A percentile compares a stretch with the other conserved stretches of the same genome.
Conservation (phyloP, 2,113 vertebrate species). For the Phalacrocorax aristotelis region DNA sequence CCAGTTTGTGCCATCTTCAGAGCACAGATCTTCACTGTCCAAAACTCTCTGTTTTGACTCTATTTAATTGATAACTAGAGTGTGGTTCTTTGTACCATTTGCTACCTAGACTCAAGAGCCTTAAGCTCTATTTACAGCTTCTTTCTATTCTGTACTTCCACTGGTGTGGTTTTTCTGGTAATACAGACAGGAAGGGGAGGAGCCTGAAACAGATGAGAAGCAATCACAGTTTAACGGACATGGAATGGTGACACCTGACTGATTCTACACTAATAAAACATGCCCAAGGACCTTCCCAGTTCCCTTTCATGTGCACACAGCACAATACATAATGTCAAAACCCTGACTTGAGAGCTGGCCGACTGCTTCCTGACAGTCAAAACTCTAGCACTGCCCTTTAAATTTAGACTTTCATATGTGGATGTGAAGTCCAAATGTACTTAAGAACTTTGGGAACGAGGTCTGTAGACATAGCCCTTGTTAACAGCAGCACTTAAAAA, state of each 20-base stretch:
- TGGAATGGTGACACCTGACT: not conserved
- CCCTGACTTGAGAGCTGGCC: not conserved
- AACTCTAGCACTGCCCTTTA: not conserved
- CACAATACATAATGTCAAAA: not conserved
- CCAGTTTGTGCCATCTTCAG: not conserved
- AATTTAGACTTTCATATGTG: not conserved
- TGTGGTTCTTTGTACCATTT: not conserved
- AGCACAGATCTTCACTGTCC: not conserved
- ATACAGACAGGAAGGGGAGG: not conserved
- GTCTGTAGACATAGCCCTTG: not conserved
- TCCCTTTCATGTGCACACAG: not conserved
- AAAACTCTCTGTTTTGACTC: not conserved
- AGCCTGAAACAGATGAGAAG: not conserved
- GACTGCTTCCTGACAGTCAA: not conserved
- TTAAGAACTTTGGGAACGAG: not conserved
- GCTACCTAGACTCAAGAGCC: not conserved
- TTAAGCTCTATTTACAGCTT: not conserved
- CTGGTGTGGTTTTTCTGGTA: not conserved
- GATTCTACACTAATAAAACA: not conserved
- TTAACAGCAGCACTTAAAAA: not conserved
- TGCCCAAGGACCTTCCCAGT: not conserved
- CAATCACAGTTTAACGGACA: not conserved
- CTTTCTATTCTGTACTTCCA: not conserved
- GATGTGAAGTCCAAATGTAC: not conserved
- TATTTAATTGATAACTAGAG: not conserved